Percentiles rank a stretch among this genome's conserved stretches.
phyloP scores from a whole-genome alignment of 2,113 vertebrate species.

The Columba janthina region DNA sequence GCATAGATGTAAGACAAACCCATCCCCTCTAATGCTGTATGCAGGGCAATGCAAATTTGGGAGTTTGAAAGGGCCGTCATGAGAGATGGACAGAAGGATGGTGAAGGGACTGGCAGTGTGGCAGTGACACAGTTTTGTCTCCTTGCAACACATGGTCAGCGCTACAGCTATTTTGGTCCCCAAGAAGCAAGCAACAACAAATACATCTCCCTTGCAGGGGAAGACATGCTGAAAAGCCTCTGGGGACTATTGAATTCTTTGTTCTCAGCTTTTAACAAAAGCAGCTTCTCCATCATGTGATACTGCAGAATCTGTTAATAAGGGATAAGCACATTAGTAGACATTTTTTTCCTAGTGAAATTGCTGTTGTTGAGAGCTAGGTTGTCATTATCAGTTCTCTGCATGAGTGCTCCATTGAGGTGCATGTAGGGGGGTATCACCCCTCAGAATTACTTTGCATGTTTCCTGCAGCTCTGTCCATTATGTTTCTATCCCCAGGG shows the following conservation, averaged over 20 bases:
- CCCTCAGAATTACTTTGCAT: neutral
- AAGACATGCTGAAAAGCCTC: neutral
- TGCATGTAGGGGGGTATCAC: neutral
- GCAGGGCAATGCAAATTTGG: neutral
- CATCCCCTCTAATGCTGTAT: neutral
- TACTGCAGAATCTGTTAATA: constrained; percentile 23
- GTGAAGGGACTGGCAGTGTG: neutral
- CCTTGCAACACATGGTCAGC: neutral
- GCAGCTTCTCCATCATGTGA: neutral
- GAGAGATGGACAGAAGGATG: neutral
- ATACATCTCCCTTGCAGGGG: neutral
- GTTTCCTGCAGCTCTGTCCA: neutral
- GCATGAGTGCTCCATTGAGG: constrained; percentile 19
- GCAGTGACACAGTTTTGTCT: neutral
- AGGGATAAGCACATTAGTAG: constrained; percentile 16
- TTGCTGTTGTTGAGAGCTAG: neutral
- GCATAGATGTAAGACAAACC: rapidly evolving
- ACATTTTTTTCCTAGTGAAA: neutral
- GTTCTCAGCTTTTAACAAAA: neutral
- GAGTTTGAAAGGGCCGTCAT: neutral
- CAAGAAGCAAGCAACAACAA: neutral
- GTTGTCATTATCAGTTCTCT: constrained; percentile 40
- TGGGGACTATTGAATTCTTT: neutral
- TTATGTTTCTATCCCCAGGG: neutral
- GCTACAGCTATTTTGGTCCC: neutral